Conservation (phyloP, 2,888 invertebrate genomes). For the Nipponacmea schrenckii region DNA sequence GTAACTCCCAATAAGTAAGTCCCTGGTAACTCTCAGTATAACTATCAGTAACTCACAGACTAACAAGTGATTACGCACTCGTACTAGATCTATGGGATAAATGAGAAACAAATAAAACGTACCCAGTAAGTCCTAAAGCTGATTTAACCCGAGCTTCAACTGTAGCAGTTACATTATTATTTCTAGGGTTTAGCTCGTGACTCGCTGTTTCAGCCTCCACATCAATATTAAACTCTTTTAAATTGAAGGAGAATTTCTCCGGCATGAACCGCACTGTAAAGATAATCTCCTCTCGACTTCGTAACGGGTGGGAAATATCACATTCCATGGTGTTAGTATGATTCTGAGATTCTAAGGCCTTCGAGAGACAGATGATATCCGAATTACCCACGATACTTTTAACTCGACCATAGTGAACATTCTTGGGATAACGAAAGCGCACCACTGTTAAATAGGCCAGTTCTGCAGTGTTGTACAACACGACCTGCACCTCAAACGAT, state of each 20-base stretch:
- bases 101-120: slow-evolving; percentile 6
- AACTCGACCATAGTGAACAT: slow-evolving; percentile 30
- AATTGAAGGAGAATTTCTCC: slow-evolving; percentile 23
- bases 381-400: slow-evolving; percentile 26
- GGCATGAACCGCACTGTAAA: slow-evolving; percentile 30
- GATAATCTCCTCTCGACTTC: slow-evolving; percentile 22
- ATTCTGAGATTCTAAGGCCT: background rate
- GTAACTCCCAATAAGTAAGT: no score
- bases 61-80: no score
- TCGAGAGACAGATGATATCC: slow-evolving; percentile 28
- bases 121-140: slow-evolving; percentile 40
- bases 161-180: slow-evolving; percentile 28
- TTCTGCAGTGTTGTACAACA: slow-evolving; percentile 43
- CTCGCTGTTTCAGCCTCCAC: slow-evolving; percentile 36
- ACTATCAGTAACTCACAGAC: no score
- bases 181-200: slow-evolving; percentile 19
- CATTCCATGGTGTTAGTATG: slow-evolving; percentile 23
- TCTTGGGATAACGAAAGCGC: slow-evolving; percentile 35
- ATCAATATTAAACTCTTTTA: slow-evolving; percentile 26
- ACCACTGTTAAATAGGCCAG: slow-evolving; percentile 42
- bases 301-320: slow-evolving; percentile 29
- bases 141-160: slow-evolving; percentile 35
- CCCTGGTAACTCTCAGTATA: no score
- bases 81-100: no score
- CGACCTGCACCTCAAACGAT: slow-evolving; percentile 35